Evolutionary conservation across 2,888 invertebrate genomes (phyloP), one percentile per base, ranked within the genome.

Genomic region (Aphodius sticticus): DNA sequence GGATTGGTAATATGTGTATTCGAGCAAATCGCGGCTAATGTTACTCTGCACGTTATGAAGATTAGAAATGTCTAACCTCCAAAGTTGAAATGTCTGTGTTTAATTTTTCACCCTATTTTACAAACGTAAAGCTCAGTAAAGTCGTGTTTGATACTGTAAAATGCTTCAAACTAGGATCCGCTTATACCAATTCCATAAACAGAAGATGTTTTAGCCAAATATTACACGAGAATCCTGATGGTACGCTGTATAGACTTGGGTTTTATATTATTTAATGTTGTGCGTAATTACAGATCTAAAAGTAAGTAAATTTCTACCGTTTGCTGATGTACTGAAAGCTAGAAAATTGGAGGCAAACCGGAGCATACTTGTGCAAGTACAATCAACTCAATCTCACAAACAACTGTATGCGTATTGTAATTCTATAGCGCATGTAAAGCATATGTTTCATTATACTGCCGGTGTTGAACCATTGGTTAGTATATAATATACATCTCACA

Each of bases 301-400:
- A 72, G n/a, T 36, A 74, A 81, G 80, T 70, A 81, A 79, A 70
- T 87, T 86, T 82, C 70, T 86, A 76, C 86, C 88, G 6, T 89
- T 94, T 88, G 92, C 93, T 81, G 92, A 93, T 80, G 88, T 93
- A 82, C 89, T 94, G 72, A 88, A 89, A 69, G 88, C 89, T 35
- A 92, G 95, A 83, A 92, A 93, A 86, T 86, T 88, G 2, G 92
- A 96, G 87, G 95, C 96, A 0, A 89, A 89, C 77, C 91, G 92
- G 81, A 95, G 95, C 88, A 90, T 96, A 78, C 89, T 96, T 53
- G 93, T 96, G 6, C 95, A 96, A 90, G 94, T 96, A 0, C 93
- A 93, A 85, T 94, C 95, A 0, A 91, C 93, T 78, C 91, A 93
- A 76, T 95, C 95, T 0, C 93, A 92, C 84, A 88, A 87, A 75